These are phyloP conservation scores for Dilophus febrilis DNA, from an alignment of 2,888 invertebrate genomes.

Conservation along the genomic window DNA sequence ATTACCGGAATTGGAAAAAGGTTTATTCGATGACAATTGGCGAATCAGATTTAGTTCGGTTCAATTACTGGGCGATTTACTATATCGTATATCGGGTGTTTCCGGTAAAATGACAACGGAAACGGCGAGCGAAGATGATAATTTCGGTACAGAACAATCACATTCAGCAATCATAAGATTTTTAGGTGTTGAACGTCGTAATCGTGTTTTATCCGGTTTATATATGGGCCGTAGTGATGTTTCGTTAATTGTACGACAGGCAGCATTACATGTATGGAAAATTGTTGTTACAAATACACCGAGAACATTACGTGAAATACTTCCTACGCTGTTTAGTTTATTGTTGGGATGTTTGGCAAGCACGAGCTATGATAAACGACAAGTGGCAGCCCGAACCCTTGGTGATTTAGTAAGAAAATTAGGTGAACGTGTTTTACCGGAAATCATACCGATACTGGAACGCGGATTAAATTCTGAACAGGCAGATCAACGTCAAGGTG, in stretches of 20 bases:
- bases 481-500: conserved; percentile 92
- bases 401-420: conserved; percentile 94
- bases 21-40: conserved; percentile 97
- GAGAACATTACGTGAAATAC: conserved; percentile 84
- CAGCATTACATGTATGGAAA: conserved; percentile 98
- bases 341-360: conserved; percentile 89
- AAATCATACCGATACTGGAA: conserved; percentile 95
- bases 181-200: conserved; percentile 76
- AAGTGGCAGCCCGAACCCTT: conserved; percentile 88
- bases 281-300: conserved; percentile 98
- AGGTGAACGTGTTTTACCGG: conserved; percentile 92
- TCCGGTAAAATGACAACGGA: conserved; percentile 99
- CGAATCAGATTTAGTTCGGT: conserved; percentile 89
- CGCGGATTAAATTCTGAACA: conserved; percentile 79
- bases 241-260: conserved; percentile 90
- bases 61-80: conserved; percentile 83
- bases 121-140: conserved; percentile 95
- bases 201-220: conserved; percentile 81
- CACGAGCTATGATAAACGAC: conserved; percentile 88
- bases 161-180: conserved; percentile 79
- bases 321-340: conserved; percentile 83
- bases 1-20: conserved; percentile 83
- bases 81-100: conserved; percentile 93
- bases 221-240: conserved; percentile 98
- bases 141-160: conserved; percentile 94